Evolutionary conservation across 2,888 invertebrate species (phyloP).

Genomic region (Dexiosoma caninum): DNA sequence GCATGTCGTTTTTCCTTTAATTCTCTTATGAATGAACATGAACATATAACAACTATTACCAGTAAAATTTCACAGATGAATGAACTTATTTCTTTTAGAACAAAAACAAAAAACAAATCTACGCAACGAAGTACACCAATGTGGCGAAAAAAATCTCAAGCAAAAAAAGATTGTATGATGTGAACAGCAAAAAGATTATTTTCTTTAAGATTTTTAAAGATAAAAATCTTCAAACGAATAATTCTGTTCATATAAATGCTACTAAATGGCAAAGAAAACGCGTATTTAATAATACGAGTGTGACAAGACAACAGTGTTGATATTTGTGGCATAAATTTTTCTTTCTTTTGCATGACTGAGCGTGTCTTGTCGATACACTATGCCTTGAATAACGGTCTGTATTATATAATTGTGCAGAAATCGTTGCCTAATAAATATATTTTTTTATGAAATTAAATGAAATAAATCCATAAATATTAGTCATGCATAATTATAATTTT

Average conservation of each 20-base stretch:
- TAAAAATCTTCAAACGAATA: constrained; percentile 40
- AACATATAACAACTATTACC: constrained; percentile 17
- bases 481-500: too few relatives aligned
- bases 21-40: constrained; percentile 42
- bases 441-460: too few relatives aligned
- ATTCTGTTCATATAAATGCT: too few relatives aligned
- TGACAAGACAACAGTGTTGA: neutral
- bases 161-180: constrained; percentile 8
- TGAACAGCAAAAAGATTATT: neutral
- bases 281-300: neutral
- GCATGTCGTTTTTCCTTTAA: neutral
- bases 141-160: neutral
- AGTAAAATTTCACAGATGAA: constrained; percentile 51
- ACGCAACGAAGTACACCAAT: constrained; percentile 4
- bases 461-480: too few relatives aligned
- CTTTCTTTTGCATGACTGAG: too few relatives aligned
- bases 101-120: neutral
- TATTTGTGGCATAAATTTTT: neutral
- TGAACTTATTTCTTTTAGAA: constrained; percentile 29
- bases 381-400: too few relatives aligned
- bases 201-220: constrained; percentile 43
- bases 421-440: too few relatives aligned
- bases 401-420: too few relatives aligned
- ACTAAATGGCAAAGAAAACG: neutral
- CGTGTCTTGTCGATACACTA: neutral